Conservation (phyloP, 2,797 vertebrate genomes). For the Merluccius polli region DNA sequence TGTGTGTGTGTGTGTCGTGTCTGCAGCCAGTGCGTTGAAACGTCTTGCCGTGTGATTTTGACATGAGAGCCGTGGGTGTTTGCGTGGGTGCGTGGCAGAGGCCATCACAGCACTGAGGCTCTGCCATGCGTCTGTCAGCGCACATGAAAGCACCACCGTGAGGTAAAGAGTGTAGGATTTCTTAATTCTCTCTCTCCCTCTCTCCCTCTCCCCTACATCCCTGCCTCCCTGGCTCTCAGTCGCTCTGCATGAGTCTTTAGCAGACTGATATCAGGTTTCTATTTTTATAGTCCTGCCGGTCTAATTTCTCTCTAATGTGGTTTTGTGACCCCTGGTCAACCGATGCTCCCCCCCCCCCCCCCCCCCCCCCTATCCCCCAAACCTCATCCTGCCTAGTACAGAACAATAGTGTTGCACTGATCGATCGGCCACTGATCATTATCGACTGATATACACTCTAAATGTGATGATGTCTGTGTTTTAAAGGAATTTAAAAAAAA, state of each 20-base stretch:
- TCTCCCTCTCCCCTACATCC: neutral
- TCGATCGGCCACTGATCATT: no score
- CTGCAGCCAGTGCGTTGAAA: neutral
- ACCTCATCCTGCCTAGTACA: no score
- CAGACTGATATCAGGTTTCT: conserved; percentile 35
- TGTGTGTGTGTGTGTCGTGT: neutral
- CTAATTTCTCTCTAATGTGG: conserved; percentile 33
- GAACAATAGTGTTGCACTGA: no score
- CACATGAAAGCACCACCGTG: conserved; percentile 20
- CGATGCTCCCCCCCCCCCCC: conserved; percentile 11
- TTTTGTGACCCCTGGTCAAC: conserved; percentile 32
- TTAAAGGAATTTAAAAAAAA: no score
- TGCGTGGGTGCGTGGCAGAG: conserved; percentile 7
- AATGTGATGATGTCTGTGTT: no score
- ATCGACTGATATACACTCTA: no score
- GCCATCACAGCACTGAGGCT: neutral
- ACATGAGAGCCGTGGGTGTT: neutral
- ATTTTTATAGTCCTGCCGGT: conserved; percentile 33
- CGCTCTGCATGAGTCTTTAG: conserved; percentile 21
- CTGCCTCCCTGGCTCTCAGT: neutral
- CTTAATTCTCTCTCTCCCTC: conserved; percentile 12
- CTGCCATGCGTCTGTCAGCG: conserved; percentile 17
- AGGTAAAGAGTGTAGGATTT: conserved; percentile 20
- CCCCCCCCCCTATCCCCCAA: no score
- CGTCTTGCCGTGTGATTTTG: neutral